Conservation (phyloP, 2,797 vertebrate species). For the Triplophysa bombifrons region DNA sequence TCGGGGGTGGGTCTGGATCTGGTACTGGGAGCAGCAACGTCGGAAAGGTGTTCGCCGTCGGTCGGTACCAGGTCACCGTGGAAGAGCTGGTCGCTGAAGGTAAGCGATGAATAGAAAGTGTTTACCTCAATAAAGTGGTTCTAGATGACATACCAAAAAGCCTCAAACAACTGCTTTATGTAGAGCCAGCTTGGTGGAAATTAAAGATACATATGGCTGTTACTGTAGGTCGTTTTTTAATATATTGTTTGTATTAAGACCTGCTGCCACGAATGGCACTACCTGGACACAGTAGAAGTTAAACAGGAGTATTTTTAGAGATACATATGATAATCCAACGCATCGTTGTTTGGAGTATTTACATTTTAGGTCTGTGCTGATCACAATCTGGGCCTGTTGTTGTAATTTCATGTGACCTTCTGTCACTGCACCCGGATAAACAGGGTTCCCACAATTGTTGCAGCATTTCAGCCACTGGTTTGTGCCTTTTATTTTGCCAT, state of each 20-base stretch:
- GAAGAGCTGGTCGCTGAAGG: conserved; percentile 92
- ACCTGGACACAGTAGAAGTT: too few species aligned
- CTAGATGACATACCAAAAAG: not conserved
- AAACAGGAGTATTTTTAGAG: too few species aligned
- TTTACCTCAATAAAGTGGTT: conserved; percentile 17
- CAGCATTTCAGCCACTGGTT: too few species aligned
- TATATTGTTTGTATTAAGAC: not conserved
- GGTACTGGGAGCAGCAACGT: conserved; percentile 74
- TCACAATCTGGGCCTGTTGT: conserved; percentile 14
- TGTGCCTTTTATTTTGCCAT: too few species aligned
- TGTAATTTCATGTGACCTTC: conserved; percentile 32
- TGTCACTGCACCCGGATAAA: not conserved
- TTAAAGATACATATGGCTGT: not conserved
- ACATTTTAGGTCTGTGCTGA: conserved; percentile 9
- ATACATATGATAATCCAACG: not conserved
- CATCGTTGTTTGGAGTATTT: not conserved
- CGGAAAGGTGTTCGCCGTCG: conserved; percentile 86
- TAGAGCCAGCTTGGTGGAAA: not conserved
- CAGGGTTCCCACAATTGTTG: too few species aligned
- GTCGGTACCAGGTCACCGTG: conserved; percentile 90
- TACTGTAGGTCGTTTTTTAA: not conserved
- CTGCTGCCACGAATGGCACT: not conserved
- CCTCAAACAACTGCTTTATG: conserved; percentile 6
- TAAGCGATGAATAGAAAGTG: conserved; percentile 59
- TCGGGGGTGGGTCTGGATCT: conserved; percentile 73